A percentile compares a stretch with the other conserved stretches of the same genome.
phyloP scores from a whole-genome alignment of 2,888 invertebrate species.

The Catocala nupta region DNA sequence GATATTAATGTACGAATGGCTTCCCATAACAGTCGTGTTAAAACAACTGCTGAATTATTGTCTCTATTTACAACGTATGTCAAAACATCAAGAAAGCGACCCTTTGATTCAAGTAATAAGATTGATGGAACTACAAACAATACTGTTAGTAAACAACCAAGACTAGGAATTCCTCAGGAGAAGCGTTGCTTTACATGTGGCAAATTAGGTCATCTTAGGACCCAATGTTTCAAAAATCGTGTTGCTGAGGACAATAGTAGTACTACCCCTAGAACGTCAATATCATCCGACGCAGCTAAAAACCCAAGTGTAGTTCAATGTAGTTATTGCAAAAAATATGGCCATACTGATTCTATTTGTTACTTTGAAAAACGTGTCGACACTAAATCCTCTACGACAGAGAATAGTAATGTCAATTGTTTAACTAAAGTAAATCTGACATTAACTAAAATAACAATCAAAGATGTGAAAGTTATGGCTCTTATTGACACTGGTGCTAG shows the following conservation, averaged over 20 bases:
- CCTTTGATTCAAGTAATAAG: background rate
- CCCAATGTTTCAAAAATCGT: background rate
- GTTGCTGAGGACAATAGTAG: too few relatives aligned
- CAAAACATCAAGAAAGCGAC: slow-evolving; percentile 19
- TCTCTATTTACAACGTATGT: slow-evolving; percentile 40
- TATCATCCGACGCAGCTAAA: too few relatives aligned
- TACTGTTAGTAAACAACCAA: background rate
- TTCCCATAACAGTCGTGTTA: slow-evolving; percentile 40
- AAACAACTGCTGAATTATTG: slow-evolving; percentile 41
- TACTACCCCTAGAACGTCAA: too few relatives aligned
- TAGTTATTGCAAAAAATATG: slow-evolving; percentile 9
- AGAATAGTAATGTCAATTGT: slow-evolving; percentile 1
- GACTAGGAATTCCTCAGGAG: background rate
- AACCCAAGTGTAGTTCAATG: background rate
- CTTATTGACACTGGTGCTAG: slow-evolving; percentile 23
- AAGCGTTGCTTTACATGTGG: slow-evolving; percentile 6
- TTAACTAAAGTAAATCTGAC: background rate
- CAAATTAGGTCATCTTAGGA: background rate
- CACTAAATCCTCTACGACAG: background rate
- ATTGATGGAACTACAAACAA: background rate
- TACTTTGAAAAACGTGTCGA: slow-evolving; percentile 5
- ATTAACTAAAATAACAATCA: background rate
- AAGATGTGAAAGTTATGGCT: background rate
- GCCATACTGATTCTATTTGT: slow-evolving; percentile 6
- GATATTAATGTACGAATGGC: slow-evolving; percentile 46